These are phyloP conservation scores for Andricus grossulariae DNA, from an alignment of 1,140 invertebrate species.

Conservation along the genomic window DNA sequence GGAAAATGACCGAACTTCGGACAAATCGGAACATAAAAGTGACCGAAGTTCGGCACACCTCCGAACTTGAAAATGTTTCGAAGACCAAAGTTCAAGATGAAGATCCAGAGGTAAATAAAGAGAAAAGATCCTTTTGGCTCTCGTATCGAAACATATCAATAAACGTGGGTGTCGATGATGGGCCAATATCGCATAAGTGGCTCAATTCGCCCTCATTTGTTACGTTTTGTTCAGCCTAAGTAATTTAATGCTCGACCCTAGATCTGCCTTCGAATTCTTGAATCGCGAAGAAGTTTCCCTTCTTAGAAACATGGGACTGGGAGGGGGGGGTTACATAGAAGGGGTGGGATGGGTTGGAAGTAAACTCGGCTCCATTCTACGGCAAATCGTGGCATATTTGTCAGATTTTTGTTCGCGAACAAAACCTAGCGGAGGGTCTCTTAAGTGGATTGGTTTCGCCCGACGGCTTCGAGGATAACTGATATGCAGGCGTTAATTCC, in stretches of 20 bases:
- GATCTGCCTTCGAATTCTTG: not conserved
- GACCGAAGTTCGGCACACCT: no score
- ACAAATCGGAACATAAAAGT: no score
- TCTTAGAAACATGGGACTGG: conserved; percentile 8
- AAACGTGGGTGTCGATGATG: conserved; percentile 46
- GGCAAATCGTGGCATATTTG: conserved; percentile 75
- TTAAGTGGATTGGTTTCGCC: conserved; percentile 74
- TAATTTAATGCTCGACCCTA: conserved; percentile 65
- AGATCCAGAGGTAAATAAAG: not conserved
- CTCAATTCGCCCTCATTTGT: conserved; percentile 69
- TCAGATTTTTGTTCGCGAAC: conserved; percentile 74
- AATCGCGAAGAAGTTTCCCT: not conserved
- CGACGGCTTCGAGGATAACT: conserved; percentile 56
- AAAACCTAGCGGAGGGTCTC: conserved; percentile 64
- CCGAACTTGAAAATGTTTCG: no score
- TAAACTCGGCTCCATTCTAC: conserved; percentile 64
- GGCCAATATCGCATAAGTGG: conserved; percentile 71
- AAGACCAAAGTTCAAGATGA: no score
- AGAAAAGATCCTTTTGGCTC: not conserved
- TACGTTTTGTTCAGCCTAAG: conserved; percentile 72
- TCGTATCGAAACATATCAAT: conserved; percentile 13
- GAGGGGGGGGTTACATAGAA: conserved; percentile 31
- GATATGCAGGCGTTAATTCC: conserved; percentile 62
- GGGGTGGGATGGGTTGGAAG: conserved; percentile 33
- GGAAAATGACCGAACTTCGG: no score